Percentiles rank a stretch among this genome's conserved stretches.
Conservation (phyloP, 2,797 vertebrate species). For the Lutra lutra region DNA sequence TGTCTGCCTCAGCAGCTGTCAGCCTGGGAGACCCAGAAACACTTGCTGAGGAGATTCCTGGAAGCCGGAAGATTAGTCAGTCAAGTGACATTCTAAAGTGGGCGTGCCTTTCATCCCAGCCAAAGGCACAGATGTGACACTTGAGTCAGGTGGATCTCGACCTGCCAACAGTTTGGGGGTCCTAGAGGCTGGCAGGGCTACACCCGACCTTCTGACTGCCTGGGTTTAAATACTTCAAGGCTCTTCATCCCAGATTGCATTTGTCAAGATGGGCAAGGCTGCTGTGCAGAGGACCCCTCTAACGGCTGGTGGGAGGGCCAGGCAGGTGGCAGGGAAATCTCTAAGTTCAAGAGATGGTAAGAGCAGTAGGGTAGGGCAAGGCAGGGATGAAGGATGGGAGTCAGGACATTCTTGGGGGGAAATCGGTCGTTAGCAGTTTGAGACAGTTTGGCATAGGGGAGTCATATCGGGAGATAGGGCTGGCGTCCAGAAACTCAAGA, state of each 20-base stretch:
- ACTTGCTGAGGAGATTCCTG: neutral
- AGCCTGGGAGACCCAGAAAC: neutral
- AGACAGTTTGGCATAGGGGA: neutral
- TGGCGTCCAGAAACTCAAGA: neutral
- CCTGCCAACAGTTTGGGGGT: neutral
- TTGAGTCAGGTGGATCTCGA: neutral
- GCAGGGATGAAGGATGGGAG: neutral
- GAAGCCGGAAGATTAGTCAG: neutral
- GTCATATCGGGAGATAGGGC: neutral
- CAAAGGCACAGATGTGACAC: neutral
- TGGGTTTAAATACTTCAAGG: neutral
- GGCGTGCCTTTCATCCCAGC: neutral
- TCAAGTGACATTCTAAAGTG: neutral
- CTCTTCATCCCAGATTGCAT: neutral
- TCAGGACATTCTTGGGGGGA: neutral
- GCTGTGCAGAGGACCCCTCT: neutral
- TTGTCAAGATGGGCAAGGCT: neutral
- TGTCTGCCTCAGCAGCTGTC: neutral
- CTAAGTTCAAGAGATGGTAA: neutral
- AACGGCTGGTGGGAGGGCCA: neutral
- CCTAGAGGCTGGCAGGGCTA: fast-evolving
- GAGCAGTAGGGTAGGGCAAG: neutral
- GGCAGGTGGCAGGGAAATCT: neutral
- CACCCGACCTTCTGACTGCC: no score
- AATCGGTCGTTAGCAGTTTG: neutral